Base-by-base conservation (phyloP, 2,888 invertebrate species). In the Drosophila macrothrix region DNA sequence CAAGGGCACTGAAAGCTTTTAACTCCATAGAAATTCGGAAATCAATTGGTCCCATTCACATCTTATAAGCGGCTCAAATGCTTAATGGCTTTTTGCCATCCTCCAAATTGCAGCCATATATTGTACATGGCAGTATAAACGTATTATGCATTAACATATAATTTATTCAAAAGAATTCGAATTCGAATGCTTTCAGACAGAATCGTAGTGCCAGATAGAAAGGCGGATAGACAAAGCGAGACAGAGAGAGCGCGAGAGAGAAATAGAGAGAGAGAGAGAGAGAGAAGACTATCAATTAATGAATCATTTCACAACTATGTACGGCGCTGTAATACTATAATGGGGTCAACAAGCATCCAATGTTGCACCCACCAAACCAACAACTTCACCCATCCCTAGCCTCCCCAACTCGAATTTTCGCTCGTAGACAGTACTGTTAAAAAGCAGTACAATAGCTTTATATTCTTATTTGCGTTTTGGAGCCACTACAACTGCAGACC, bases 101-200 rank as follows among this genome's bases (percentile, higher is more conserved):
- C 55, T 58, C 7, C 5, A 19, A 19, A 55, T 43, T 43, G 41
- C 22, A 25, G 14, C 14, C 16, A 41, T 46, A n/a, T 28, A 46
- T 54, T 28, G 43, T 52, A 49, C 59, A 66, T 22, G 35, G 10
- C 28, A 41, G 39, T 56, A 39, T 41, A 29, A 39, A 37, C 46
- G 25, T 35, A 46, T 53, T 65, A 53, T 61, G 67, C 74, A 71
- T 67, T 67, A 52, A 53, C 71, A 31, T 65, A 67, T 80, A 70
- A 87, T 75, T 83, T 83, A 85, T 83, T 81, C 68, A 81, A 67
- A 71, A 59, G 56, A 54, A 67, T 67, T 67, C 50, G 53, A 53
- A 65, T 69, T 66, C 55, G 46, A 78, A 65, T 68, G 63, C 66
- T 72, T 54, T 54, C 22, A 54, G 6, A 14, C 25, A 35, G 16